phyloP scores from a whole-genome alignment of 2,113 vertebrate species.

The Struthio camelus region DNA sequence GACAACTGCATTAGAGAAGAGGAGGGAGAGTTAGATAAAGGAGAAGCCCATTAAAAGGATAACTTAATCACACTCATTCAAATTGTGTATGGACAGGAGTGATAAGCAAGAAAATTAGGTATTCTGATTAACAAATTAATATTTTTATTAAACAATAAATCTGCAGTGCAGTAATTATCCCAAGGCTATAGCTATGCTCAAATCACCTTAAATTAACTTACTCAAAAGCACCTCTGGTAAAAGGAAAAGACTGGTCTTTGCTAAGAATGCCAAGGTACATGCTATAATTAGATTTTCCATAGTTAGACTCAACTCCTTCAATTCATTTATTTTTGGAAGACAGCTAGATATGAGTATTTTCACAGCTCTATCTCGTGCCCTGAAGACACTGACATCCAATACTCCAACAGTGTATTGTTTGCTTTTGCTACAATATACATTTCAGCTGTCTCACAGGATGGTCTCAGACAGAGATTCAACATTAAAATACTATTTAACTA shows the following conservation, averaged over 20 bases:
- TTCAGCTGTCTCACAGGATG: not conserved
- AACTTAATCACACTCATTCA: not conserved
- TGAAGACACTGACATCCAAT: not conserved
- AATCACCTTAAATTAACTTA: constrained; percentile 28
- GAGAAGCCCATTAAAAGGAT: constrained; percentile 1
- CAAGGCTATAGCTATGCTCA: constrained; percentile 7
- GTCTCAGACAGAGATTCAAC: not conserved
- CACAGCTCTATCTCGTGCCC: not conserved
- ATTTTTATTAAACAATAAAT: constrained; percentile 62
- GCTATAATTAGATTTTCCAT: constrained; percentile 32
- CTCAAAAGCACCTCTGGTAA: not conserved
- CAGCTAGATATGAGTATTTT: not conserved
- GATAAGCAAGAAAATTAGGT: constrained; percentile 30
- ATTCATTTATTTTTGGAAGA: not conserved
- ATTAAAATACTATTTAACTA: not conserved
- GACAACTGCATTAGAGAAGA: not conserved
- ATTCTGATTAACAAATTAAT: constrained; percentile 45
- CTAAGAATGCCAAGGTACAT: constrained; percentile 11
- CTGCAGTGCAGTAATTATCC: constrained; percentile 20
- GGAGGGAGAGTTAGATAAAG: not conserved
- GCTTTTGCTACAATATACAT: not conserved
- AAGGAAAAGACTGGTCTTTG: not conserved
- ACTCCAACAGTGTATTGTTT: not conserved
- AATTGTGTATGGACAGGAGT: constrained; percentile 15
- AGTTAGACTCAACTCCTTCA: not conserved